phyloP scores from a whole-genome alignment of 2,113 vertebrate species.

The Aegypius monachus region DNA sequence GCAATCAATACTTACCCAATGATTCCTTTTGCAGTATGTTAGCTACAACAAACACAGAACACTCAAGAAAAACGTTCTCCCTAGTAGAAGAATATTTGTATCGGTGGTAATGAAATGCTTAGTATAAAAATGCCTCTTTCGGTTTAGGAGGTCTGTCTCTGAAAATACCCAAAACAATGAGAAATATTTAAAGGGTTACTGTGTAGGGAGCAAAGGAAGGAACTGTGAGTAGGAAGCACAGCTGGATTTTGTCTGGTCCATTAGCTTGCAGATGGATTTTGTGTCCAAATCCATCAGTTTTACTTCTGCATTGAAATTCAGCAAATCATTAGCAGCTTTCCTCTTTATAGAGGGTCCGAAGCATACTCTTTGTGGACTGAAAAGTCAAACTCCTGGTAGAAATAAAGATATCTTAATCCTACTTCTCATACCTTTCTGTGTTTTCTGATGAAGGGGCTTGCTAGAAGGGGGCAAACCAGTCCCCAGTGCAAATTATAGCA shows the following conservation, averaged over 20 bases:
- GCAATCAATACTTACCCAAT: not conserved
- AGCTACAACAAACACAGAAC: not conserved
- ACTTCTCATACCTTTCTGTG: not conserved
- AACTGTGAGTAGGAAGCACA: not conserved
- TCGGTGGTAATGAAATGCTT: not conserved
- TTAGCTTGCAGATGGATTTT: slow-evolving; percentile 14
- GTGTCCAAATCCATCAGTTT: not conserved
- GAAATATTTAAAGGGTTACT: not conserved
- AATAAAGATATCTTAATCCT: not conserved
- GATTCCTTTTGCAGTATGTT: not conserved
- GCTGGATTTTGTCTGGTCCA: slow-evolving; percentile 8
- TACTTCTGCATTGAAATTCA: not conserved
- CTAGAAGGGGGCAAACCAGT: not conserved
- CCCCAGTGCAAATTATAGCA: not conserved
- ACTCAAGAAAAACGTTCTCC: not conserved
- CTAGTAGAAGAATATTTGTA: not conserved
- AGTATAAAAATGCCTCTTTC: not conserved
- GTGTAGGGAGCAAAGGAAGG: not conserved
- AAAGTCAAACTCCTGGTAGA: not conserved
- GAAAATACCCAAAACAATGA: not conserved
- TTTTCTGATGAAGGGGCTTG: not conserved
- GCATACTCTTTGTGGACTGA: not conserved
- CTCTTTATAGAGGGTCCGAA: not conserved
- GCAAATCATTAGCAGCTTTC: not conserved
- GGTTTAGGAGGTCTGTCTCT: not conserved